Conservation (phyloP, 2,888 invertebrate genomes). For the Erannis defoliaria region DNA sequence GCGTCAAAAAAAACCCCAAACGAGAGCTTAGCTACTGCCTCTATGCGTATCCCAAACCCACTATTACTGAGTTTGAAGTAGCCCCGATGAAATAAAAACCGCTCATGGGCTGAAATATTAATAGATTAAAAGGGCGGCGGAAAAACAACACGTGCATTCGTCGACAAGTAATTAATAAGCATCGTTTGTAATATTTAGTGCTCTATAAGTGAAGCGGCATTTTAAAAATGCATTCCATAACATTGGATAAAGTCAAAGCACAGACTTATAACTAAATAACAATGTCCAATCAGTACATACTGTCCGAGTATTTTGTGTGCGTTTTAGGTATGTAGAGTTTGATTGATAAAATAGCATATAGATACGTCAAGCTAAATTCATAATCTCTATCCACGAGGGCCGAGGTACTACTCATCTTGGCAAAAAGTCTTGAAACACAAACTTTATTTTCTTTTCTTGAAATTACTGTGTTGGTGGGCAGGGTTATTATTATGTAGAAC, state of each 20-base stretch:
- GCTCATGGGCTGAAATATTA: conserved; percentile 59
- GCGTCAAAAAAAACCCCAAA: not conserved
- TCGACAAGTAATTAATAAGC: conserved; percentile 29
- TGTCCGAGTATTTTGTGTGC: too few relatives aligned
- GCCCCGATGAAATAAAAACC: conserved; percentile 14
- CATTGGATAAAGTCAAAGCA: not conserved
- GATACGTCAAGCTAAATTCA: too few relatives aligned
- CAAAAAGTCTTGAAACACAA: too few relatives aligned
- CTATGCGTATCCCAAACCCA: not conserved
- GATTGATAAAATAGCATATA: too few relatives aligned
- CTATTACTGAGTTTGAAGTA: conserved; percentile 7
- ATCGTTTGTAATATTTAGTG: not conserved
- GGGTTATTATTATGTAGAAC: too few relatives aligned
- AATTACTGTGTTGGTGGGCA: too few relatives aligned
- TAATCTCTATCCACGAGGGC: too few relatives aligned
- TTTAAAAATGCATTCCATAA: not conserved
- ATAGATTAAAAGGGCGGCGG: conserved; percentile 45
- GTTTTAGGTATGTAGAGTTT: too few relatives aligned
- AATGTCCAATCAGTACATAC: too few relatives aligned
- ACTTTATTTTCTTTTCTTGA: too few relatives aligned
- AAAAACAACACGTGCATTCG: conserved; percentile 45
- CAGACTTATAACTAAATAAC: too few relatives aligned
- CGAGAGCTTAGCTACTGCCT: not conserved
- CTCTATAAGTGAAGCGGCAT: not conserved
- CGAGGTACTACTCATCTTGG: too few relatives aligned